Evolutionary conservation across 2,113 vertebrate species (phyloP), one percentile per base, ranked within the genome.

Genomic region (Arizona elegans): DNA sequence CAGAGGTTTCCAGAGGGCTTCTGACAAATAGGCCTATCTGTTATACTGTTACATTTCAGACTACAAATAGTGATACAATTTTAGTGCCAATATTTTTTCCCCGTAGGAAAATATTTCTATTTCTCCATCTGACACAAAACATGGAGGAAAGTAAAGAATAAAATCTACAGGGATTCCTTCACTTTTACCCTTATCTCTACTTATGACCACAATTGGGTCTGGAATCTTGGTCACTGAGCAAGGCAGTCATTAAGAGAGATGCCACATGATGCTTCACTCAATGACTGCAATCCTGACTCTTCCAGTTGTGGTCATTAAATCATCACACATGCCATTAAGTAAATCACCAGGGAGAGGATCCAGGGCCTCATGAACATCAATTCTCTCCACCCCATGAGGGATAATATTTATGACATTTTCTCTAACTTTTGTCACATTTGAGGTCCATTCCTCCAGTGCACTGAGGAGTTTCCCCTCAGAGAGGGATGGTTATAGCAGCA

Each of bases 1-100:
- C 65, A 94, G 94, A 92, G 94, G 10, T 86, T 91, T 86, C 87
- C 53, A 89, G 52, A 96, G 24, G 92, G 70, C n/a, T 19, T 38
- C 70, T 75, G 65, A 75, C 2, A 33, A 75, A 33, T 13, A 75
- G 65, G 13, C n/a, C n/a, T 75, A 33, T 17, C 13, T 38, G 70
- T 81, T 38, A 38, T 17, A 75, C 13, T 38, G n/a, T 81, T 81
- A 81, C 70, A 81, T 81, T 81, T 81, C n/a, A 8, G 7, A 38
- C 15, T 81, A 81, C 15, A 38, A 75, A 75, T 33, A 38, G 6
- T 19, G n/a, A 8, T 38, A 81, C n/a, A 19, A n/a, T 26, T 9
- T 87, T 29, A 52, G 24, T 54, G 86, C 52, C 26, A 19, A 15
- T 53, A 53, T 26, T 1, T 12, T 38, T 52, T 12, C 81, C 53